phyloP scores from a whole-genome alignment of 2,888 invertebrate species.

The Xestia rhomboidea region DNA sequence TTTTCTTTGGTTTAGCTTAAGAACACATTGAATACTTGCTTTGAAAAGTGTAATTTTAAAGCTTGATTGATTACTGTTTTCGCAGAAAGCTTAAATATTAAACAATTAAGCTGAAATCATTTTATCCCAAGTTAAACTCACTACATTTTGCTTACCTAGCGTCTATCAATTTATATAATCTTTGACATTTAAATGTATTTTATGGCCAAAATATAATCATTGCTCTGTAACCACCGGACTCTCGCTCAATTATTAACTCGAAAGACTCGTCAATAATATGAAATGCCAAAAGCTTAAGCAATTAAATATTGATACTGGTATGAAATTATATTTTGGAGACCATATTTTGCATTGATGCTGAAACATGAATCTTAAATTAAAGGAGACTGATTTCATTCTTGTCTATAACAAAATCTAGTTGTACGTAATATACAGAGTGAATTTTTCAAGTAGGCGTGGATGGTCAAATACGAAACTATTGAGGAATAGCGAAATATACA shows the following conservation, averaged over 20 bases:
- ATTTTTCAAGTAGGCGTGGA: no score
- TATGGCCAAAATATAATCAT: slow-evolving; percentile 49
- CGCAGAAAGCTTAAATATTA: background rate
- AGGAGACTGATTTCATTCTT: slow-evolving; percentile 7
- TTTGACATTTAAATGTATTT: slow-evolving; percentile 65
- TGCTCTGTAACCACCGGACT: slow-evolving; percentile 30
- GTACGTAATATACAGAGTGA: no score
- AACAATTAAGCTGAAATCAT: slow-evolving; percentile 13
- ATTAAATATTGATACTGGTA: slow-evolving; percentile 34
- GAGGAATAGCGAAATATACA: no score
- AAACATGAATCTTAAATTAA: background rate
- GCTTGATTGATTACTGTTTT: slow-evolving; percentile 21
- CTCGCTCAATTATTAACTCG: slow-evolving; percentile 47
- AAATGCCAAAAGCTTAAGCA: slow-evolving; percentile 31
- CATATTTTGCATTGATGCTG: slow-evolving; percentile 1
- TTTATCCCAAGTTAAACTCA: slow-evolving; percentile 25
- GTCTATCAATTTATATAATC: slow-evolving; percentile 34
- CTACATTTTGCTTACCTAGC: slow-evolving; percentile 13
- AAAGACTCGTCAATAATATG: slow-evolving; percentile 36
- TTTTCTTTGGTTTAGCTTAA: no score
- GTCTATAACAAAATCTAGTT: background rate
- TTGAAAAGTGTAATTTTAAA: background rate
- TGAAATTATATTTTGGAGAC: slow-evolving; percentile 8
- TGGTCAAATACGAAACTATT: no score
- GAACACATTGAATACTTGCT: background rate